Evolutionary conservation across 2,888 invertebrate species (phyloP).

Genomic region (Apodemia zela): DNA sequence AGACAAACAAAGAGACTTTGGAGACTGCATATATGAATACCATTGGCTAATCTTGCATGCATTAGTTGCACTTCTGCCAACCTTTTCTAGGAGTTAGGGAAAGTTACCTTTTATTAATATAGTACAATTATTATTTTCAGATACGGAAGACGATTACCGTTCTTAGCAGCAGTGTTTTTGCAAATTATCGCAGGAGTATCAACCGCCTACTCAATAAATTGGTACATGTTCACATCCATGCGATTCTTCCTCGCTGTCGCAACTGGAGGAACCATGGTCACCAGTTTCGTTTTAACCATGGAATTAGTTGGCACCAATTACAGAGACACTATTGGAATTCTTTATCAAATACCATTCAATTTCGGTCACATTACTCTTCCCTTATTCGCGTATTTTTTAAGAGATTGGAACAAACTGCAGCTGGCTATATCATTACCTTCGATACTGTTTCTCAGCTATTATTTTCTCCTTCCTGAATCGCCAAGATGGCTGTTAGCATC

Average conservation of each 20-base stretch:
- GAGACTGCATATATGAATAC: too few relatives aligned
- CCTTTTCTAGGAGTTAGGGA: too few relatives aligned
- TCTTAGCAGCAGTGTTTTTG: constrained; percentile 86
- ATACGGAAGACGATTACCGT: constrained; percentile 86
- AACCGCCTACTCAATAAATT: constrained; percentile 85
- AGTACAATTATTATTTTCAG: constrained; percentile 58
- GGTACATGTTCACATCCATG: constrained; percentile 83
- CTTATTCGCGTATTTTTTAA: constrained; percentile 82
- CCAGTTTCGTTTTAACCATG: constrained; percentile 86
- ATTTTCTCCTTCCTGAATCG: constrained; percentile 88
- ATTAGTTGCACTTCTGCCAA: too few relatives aligned
- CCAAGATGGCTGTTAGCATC: constrained; percentile 89
- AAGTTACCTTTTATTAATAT: too few relatives aligned
- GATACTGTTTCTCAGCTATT: constrained; percentile 83
- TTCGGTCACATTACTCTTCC: constrained; percentile 84
- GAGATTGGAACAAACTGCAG: constrained; percentile 85
- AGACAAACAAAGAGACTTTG: too few relatives aligned
- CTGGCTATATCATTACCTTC: constrained; percentile 83
- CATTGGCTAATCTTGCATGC: too few relatives aligned
- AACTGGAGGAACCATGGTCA: constrained; percentile 92
- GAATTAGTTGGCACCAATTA: constrained; percentile 82
- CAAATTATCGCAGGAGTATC: constrained; percentile 86
- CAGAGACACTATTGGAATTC: constrained; percentile 85
- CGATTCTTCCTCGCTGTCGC: constrained; percentile 87
- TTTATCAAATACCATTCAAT: constrained; percentile 85